A percentile compares a stretch with the other conserved stretches of the same genome.
Conservation (phyloP, 2,797 vertebrate genomes). For the Chaetophractus vellerosus region DNA sequence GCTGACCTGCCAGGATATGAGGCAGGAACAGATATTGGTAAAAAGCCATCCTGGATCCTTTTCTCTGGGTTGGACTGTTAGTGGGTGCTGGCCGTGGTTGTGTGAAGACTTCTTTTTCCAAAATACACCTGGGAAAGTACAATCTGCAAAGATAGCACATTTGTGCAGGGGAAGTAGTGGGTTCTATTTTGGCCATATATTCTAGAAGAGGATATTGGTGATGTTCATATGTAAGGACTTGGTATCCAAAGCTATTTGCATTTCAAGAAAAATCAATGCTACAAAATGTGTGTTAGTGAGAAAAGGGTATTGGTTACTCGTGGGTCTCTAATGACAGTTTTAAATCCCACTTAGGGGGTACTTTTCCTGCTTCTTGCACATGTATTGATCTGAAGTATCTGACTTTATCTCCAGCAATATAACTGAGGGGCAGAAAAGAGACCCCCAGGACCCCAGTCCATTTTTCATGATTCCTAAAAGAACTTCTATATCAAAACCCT, state of each 20-base stretch:
- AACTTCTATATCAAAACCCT: background rate
- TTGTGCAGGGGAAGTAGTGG: background rate
- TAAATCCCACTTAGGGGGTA: background rate
- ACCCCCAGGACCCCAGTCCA: background rate
- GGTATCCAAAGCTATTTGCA: background rate
- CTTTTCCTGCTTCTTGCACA: background rate
- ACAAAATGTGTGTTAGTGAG: background rate
- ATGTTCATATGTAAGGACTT: background rate
- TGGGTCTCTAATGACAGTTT: background rate
- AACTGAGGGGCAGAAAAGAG: background rate
- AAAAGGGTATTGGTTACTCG: background rate
- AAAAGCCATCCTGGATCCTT: background rate
- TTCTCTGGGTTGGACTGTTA: background rate
- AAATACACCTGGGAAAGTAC: background rate
- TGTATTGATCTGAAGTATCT: background rate
- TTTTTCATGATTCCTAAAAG: background rate
- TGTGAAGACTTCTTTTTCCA: background rate
- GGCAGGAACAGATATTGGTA: background rate
- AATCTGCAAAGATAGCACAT: background rate
- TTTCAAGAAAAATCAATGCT: background rate
- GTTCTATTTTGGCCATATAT: background rate
- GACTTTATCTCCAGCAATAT: background rate
- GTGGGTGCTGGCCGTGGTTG: background rate
- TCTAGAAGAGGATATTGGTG: background rate
- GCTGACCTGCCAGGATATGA: background rate